Evolutionary conservation across 2,113 vertebrate species (phyloP), one percentile per base, ranked within the genome.

Genomic region (Junco hyemalis): DNA sequence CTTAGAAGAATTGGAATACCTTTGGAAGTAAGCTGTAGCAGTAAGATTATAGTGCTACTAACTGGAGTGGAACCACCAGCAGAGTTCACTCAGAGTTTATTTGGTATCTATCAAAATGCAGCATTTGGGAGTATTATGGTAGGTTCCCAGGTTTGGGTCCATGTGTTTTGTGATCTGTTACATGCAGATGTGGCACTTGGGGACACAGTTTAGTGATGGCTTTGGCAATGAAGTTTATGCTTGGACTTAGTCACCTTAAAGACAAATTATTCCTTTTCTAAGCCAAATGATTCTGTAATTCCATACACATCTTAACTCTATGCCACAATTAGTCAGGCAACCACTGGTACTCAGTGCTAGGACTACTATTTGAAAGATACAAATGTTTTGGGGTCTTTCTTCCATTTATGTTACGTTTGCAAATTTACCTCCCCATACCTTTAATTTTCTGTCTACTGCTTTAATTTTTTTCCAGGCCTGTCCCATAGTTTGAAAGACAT

Each of bases 121-220:
- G 66, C 51, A 31, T 24, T 38, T 1, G 0, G 14, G 14, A 63
- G 2, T 4, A 2, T 4, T 51, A 38, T 51, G 36, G 12, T 45
- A 42, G 51, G 42, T 47, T 48, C 40, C 26, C 48, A 51, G 9
- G 14, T 20, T 20, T 48, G 45, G 19, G 14, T 44, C 24, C 31
- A 0, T 26, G 17, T 48, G 31, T 23, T 70, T 59, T 76, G 36
- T 42, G n/a, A 5, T 59, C 38, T 86, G 2, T 29, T 38, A 25
- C 0, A 0, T 33, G 36, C 35, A 40, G 5, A 31, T 9, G 17
- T 25, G 45, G 15, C 8, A 14, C 26, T 38, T 7, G 8, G 23
- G 17, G 44, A 50, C 12, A 2, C 12, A 18, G 15, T 28, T 72
- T 5, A 50, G 23, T 5, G 22, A 11, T 76, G 44, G 20, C 11